Conservation (phyloP, 2,888 invertebrate species). For the Acanthosepion lycidas region DNA sequence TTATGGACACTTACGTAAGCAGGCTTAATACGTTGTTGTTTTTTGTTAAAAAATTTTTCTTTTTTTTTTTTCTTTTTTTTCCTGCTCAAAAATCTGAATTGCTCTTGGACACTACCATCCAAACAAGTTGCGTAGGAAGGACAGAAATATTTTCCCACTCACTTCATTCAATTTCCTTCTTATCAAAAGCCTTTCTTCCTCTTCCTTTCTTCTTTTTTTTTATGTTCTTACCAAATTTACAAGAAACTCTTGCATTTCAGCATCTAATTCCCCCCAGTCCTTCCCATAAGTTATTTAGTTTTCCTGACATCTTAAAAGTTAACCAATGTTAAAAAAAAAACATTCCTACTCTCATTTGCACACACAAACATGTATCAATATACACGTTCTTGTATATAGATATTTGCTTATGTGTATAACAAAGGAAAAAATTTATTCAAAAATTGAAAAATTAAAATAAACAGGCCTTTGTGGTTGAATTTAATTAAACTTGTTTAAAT, state of each 20-base stretch:
- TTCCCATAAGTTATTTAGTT: not conserved
- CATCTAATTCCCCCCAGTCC: not conserved
- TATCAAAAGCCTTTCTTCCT: not conserved
- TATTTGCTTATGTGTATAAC: too few species aligned
- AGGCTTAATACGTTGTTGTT: not conserved
- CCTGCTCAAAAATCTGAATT: not conserved
- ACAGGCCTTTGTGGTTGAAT: too few species aligned
- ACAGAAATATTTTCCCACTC: not conserved
- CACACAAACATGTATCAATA: too few species aligned
- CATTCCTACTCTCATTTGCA: too few species aligned
- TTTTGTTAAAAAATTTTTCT: not conserved
- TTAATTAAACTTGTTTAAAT: too few species aligned
- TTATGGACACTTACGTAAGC: constrained; percentile 12
- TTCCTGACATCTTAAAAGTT: too few species aligned
- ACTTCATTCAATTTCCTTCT: not conserved
- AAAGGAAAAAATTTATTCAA: too few species aligned
- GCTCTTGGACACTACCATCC: not conserved
- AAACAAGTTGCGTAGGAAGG: not conserved
- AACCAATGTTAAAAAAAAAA: too few species aligned
- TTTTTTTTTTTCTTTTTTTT: not conserved
- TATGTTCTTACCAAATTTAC: not conserved
- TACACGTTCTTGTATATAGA: too few species aligned
- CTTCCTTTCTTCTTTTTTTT: not conserved
- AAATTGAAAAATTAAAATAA: too few species aligned
- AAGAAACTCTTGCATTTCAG: not conserved